Base-by-base conservation (phyloP, 2,797 vertebrate genomes). In the Neopelma chrysocephalum region DNA sequence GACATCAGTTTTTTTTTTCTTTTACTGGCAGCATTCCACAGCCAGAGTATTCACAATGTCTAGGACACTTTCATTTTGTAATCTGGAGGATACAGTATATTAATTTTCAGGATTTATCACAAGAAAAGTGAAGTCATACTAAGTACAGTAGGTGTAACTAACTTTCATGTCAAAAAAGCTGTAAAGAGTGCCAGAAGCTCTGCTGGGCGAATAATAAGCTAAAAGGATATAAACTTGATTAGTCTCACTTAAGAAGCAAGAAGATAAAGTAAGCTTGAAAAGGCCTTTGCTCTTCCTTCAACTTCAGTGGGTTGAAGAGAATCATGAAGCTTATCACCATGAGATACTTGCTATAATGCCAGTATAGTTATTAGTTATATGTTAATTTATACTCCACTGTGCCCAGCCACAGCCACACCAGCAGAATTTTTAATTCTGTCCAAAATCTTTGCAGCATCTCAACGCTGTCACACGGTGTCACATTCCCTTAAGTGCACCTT, bases 41-140 rank as follows among this genome's bases (percentile, higher is more conserved):
- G 91, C 66, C 93, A 93, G 86, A 92, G 94, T 56, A 95, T 72
- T 94, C 96, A 94, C 96, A 96, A 95, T 82, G 95, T 97, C 97
- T 89, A 92, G 96, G 97, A 97, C 96, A 97, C 87, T 97, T 97
- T 96, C 94, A 96, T 97, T 96, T 80, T 93, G 95, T 92, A 97
- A 96, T 97, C 97, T 96, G 96, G 97, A 97, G 96, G 97, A 94
- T 95, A 93, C 87, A 96, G 89, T 97, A 95, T 96, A 97, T 97
- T 97, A 97, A 97, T 98, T 97, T 98, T 97, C 96, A 97, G 97
- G 97, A 97, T 98, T 97, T 97, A 96, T 97, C 91, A 86, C 92
- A 96, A 92, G 90, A 95, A 96, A 96, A 97, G 96, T 96, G 94
- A 96, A 96, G 95, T 94, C 95, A 97, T 89, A 51, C 86, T 94